Evolutionary conservation across 2,797 vertebrate genomes (phyloP).

Genomic region (Mormyrus proboscirostris): DNA sequence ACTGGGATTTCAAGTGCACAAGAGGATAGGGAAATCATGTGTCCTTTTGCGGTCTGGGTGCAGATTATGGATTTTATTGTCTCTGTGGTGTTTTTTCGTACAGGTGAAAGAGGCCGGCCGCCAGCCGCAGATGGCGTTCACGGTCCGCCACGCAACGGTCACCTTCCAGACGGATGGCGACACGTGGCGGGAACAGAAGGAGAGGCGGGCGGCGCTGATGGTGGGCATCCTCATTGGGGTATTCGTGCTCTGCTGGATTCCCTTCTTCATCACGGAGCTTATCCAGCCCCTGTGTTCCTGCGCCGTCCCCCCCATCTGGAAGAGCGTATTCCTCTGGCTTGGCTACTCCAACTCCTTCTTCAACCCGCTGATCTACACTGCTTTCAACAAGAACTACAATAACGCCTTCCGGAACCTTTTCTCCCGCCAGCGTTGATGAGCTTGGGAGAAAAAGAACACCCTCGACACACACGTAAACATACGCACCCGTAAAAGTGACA

Average conservation of each 20-base stretch:
- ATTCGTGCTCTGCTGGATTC: constrained; percentile 93
- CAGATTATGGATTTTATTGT: neutral
- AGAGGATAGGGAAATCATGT: neutral
- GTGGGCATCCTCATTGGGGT: constrained; percentile 93
- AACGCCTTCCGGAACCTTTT: constrained; percentile 89
- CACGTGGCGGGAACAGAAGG: constrained; percentile 90
- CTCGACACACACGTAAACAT: neutral
- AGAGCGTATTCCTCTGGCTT: constrained; percentile 95
- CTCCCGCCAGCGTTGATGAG: constrained; percentile 72
- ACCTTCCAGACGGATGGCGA: constrained; percentile 89
- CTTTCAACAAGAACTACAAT: constrained; percentile 97
- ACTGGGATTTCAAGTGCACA: neutral
- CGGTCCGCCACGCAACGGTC: constrained; percentile 75
- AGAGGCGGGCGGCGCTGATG: constrained; percentile 86
- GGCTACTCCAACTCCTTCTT: constrained; percentile 98
- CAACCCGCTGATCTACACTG: constrained; percentile 94
- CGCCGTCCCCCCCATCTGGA: constrained; percentile 85
- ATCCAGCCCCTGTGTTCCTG: constrained; percentile 83
- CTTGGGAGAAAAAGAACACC: neutral
- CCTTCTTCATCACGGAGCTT: constrained; percentile 94
- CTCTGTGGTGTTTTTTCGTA: neutral
- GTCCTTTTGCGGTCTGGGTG: neutral
- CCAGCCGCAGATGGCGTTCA: constrained; percentile 83
- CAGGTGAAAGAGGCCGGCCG: constrained; percentile 77
- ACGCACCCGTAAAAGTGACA: neutral